Evolutionary conservation across 1,140 invertebrate species (phyloP).

Genomic region (Cecropterus lyciades): DNA sequence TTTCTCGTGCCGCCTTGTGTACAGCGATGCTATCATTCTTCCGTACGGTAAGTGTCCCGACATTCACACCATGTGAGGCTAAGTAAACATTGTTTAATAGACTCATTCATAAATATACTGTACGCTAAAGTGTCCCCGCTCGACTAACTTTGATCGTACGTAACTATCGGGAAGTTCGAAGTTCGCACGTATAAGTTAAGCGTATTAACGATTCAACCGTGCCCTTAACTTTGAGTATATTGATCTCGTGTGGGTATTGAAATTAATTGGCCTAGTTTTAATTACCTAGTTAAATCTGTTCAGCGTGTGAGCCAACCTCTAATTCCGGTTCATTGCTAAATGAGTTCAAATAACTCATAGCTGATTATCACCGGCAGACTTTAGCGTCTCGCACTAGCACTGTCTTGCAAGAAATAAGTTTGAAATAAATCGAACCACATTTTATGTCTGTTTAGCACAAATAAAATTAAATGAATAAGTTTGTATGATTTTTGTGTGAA

Average conservation of each 20-base stretch:
- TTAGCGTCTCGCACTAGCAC: not conserved
- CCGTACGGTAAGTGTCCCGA: conserved; percentile 41
- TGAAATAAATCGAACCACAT: conserved; percentile 7
- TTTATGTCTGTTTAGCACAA: conserved; percentile 2
- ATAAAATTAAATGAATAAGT: conserved; percentile 20
- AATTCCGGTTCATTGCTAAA: conserved; percentile 33
- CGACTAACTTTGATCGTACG: conserved; percentile 58
- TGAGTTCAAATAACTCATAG: conserved; percentile 21
- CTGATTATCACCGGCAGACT: conserved; percentile 9
- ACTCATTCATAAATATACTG: conserved; percentile 38
- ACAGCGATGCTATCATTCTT: conserved; percentile 53
- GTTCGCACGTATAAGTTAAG: conserved; percentile 66
- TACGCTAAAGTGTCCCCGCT: conserved; percentile 45
- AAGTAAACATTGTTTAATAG: conserved; percentile 58
- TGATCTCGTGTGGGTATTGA: conserved; percentile 53
- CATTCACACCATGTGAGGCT: conserved; percentile 46
- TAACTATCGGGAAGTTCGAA: conserved; percentile 59
- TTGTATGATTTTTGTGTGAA: conserved; percentile 21
- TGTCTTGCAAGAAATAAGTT: conserved; percentile 13
- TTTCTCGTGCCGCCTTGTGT: conserved; percentile 55
- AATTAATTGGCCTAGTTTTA: conserved; percentile 55
- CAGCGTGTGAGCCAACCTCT: conserved; percentile 26
- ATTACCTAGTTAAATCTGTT: conserved; percentile 36
- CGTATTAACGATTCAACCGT: conserved; percentile 60
- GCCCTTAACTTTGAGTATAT: conserved; percentile 58